Evolutionary conservation across 2,113 vertebrate species (phyloP).

Genomic region (Rhizomys pruinosus): DNA sequence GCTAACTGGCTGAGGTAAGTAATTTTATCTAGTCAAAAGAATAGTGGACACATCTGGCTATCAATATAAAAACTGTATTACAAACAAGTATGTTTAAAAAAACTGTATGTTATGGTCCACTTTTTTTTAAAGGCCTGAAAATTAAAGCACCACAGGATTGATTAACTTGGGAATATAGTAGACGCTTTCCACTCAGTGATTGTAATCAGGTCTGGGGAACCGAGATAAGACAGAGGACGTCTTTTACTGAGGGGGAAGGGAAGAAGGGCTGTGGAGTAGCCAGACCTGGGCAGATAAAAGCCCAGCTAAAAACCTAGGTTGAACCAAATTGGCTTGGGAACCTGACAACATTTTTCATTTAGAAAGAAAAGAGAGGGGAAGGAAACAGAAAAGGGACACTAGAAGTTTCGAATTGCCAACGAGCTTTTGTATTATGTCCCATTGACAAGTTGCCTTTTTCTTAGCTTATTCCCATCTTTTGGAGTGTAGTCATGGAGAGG

Average conservation of each 20-base stretch:
- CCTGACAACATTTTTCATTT: background rate
- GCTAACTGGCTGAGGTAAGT: slow-evolving; percentile 8
- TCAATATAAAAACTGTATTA: slow-evolving; percentile 50
- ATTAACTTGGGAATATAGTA: slow-evolving; percentile 19
- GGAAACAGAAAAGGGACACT: background rate
- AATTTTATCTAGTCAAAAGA: slow-evolving; percentile 56
- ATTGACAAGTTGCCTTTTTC: background rate
- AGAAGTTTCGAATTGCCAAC: slow-evolving; percentile 39
- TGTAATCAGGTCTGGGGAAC: background rate
- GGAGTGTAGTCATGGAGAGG: background rate
- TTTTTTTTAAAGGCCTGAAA: slow-evolving; percentile 53
- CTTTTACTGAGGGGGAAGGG: background rate
- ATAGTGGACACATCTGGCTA: slow-evolving; percentile 18
- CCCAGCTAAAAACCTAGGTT: background rate
- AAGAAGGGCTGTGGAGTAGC: background rate
- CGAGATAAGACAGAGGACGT: background rate
- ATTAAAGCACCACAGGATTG: slow-evolving; percentile 59
- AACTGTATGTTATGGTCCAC: background rate
- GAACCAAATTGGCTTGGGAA: slow-evolving; percentile 7
- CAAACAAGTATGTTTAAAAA: slow-evolving; percentile 16
- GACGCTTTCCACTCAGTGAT: background rate
- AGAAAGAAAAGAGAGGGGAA: background rate
- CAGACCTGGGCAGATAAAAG: background rate
- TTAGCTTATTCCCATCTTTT: background rate
- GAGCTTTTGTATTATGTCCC: background rate